phyloP scores from a whole-genome alignment of 2,888 invertebrate species.

The Amphipyra tragopoginis region DNA sequence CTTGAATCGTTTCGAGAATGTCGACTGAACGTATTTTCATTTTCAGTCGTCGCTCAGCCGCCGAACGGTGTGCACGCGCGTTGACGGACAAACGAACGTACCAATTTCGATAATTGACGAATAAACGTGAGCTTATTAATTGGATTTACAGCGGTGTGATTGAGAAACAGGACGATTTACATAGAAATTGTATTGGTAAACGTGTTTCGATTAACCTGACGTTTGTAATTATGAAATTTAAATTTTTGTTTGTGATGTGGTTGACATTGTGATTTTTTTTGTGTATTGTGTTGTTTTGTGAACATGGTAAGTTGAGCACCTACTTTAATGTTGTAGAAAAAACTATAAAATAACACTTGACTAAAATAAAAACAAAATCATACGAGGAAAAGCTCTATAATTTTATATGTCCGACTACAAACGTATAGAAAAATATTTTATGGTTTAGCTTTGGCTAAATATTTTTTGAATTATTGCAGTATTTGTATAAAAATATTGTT shows the following conservation, averaged over 20 bases:
- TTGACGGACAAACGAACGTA: slow-evolving; percentile 19
- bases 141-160: slow-evolving; percentile 57
- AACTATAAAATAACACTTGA: not conserved
- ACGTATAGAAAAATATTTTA: too few relatives aligned
- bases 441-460: too few relatives aligned
- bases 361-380: not conserved
- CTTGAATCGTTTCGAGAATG: slow-evolving; percentile 45
- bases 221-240: slow-evolving; percentile 39
- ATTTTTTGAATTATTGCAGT: too few relatives aligned
- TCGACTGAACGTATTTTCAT: slow-evolving; percentile 40
- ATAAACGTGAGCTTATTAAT: slow-evolving; percentile 63
- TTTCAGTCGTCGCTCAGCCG: slow-evolving; percentile 46
- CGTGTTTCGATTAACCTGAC: slow-evolving; percentile 45
- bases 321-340: not conserved
- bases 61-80: slow-evolving; percentile 39
- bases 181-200: slow-evolving; percentile 55
- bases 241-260: slow-evolving; percentile 48
- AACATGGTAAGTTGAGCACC: slow-evolving; percentile 48
- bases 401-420: too few relatives aligned
- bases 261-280: slow-evolving; percentile 38
- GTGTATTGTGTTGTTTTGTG: slow-evolving; percentile 49
- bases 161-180: slow-evolving; percentile 58
- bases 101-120: slow-evolving; percentile 57
- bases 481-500: too few relatives aligned
- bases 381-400: not conserved